Conservation (phyloP, 2,888 invertebrate species). For the Drosophila mimetica region DNA sequence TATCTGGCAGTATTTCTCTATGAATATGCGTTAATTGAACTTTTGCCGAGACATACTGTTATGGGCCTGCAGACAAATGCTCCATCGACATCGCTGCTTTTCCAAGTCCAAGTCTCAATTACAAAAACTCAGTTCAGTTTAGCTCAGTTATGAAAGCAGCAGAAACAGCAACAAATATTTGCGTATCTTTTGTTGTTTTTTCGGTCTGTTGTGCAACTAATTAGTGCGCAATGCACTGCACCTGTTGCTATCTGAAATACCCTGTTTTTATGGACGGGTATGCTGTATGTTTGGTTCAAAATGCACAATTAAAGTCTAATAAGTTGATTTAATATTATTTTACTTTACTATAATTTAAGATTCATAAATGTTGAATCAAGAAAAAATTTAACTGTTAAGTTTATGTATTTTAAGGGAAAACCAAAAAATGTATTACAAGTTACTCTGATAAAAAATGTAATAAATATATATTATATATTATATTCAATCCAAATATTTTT, state of each 20-base stretch:
- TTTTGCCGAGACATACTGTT: conserved; percentile 77
- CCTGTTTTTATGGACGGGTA: background rate
- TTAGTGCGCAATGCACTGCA: conserved; percentile 75
- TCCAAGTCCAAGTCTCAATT: conserved; percentile 55
- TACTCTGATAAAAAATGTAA: no score
- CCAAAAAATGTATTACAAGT: no score
- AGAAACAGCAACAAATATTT: conserved; percentile 61
- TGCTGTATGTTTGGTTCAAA: conserved; percentile 2
- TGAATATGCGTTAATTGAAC: conserved; percentile 78
- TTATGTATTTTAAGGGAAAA: no score
- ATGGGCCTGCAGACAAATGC: conserved; percentile 63
- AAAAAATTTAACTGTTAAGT: no score
- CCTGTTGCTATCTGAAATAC: conserved; percentile 49
- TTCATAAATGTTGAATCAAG: no score
- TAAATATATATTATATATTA: no score
- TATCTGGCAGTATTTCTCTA: conserved; percentile 23
- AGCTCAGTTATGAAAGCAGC: conserved; percentile 65
- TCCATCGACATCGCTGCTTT: conserved; percentile 28
- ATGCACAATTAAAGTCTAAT: no score
- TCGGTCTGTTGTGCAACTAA: conserved; percentile 81
- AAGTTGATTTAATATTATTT: no score
- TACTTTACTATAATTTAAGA: no score
- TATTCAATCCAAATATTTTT: no score
- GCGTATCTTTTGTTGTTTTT: conserved; percentile 79
- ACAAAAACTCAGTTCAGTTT: conserved; percentile 33